Percentiles rank a stretch among this genome's conserved stretches.
These are phyloP conservation scores for Caenorhabditis panamensis DNA, from an alignment of 2,888 invertebrate species.

Conservation along the genomic window DNA sequence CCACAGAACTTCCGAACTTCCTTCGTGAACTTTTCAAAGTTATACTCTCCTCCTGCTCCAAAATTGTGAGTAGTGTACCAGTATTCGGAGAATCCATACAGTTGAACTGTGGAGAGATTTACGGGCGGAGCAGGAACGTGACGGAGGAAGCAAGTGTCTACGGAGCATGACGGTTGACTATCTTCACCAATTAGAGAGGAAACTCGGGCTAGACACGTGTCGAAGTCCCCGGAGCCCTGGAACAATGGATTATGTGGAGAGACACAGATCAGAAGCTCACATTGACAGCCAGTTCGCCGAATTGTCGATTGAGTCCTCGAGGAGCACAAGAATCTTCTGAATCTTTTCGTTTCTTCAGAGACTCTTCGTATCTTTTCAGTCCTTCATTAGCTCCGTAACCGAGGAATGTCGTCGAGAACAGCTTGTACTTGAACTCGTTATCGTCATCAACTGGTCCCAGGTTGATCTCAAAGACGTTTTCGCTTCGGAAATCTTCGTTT, in stretches of 20 bases:
- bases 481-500: slow-evolving; percentile 62
- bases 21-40: slow-evolving; percentile 69
- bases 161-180: slow-evolving; percentile 45
- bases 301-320: slow-evolving; percentile 13
- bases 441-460: slow-evolving; percentile 83
- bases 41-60: slow-evolving; percentile 72
- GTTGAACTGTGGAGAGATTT: slow-evolving; percentile 71
- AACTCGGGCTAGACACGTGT: slow-evolving; percentile 71
- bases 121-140: slow-evolving; percentile 73
- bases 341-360: background rate
- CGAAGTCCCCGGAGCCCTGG: slow-evolving; percentile 78
- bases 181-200: slow-evolving; percentile 62
- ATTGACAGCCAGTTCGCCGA: slow-evolving; percentile 23
- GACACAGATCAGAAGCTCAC: background rate
- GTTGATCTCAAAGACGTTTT: slow-evolving; percentile 81
- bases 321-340: slow-evolving; percentile 32
- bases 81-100: slow-evolving; percentile 77
- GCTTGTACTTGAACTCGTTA: slow-evolving; percentile 82
- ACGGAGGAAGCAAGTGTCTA: slow-evolving; percentile 72
- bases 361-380: slow-evolving; percentile 32
- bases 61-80: slow-evolving; percentile 72
- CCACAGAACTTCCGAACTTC: slow-evolving; percentile 73
- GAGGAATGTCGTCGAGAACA: slow-evolving; percentile 84
- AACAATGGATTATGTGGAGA: background rate
- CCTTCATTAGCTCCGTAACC: slow-evolving; percentile 84